A percentile compares a stretch with the other conserved stretches of the same genome.
Conservation (phyloP, 2,888 invertebrate genomes). For the Caenorhabditis zanzibari region DNA sequence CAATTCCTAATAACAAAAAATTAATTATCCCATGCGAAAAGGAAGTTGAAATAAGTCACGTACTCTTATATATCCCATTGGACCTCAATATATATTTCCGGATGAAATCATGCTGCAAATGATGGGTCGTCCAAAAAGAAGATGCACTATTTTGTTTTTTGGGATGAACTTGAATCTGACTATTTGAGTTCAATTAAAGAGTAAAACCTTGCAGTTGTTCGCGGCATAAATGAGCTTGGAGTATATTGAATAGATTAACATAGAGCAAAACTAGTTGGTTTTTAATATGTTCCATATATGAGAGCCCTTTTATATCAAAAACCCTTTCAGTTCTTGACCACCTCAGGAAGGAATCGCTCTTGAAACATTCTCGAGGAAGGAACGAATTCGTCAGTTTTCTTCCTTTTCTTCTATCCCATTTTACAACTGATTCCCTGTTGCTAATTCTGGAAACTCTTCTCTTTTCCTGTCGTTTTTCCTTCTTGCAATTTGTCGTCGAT, state of each 20-base stretch:
- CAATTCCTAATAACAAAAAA: background rate
- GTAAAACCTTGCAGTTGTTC: too few relatives aligned
- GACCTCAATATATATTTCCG: background rate
- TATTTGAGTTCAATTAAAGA: background rate
- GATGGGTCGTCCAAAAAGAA: background rate
- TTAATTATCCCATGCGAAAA: constrained; percentile 24
- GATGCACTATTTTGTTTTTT: background rate
- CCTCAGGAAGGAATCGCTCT: too few relatives aligned
- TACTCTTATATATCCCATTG: constrained; percentile 8
- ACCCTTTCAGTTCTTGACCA: too few relatives aligned
- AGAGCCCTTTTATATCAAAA: too few relatives aligned
- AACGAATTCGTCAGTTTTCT: constrained; percentile 17
- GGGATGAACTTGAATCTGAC: background rate
- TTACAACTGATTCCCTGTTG: constrained; percentile 36
- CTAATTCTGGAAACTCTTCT: constrained; percentile 51
- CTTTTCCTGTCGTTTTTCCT: constrained; percentile 4
- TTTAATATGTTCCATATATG: too few relatives aligned
- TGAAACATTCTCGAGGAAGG: background rate
- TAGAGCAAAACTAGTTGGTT: too few relatives aligned
- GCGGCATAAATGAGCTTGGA: too few relatives aligned
- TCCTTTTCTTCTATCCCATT: constrained; percentile 1
- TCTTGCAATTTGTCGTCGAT: constrained; percentile 55
- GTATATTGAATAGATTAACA: too few relatives aligned
- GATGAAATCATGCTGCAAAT: constrained; percentile 36
- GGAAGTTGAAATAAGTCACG: constrained; percentile 41